phyloP scores from a whole-genome alignment of 64 coral and sea anemone species.

The Pocillopora damicornis region DNA sequence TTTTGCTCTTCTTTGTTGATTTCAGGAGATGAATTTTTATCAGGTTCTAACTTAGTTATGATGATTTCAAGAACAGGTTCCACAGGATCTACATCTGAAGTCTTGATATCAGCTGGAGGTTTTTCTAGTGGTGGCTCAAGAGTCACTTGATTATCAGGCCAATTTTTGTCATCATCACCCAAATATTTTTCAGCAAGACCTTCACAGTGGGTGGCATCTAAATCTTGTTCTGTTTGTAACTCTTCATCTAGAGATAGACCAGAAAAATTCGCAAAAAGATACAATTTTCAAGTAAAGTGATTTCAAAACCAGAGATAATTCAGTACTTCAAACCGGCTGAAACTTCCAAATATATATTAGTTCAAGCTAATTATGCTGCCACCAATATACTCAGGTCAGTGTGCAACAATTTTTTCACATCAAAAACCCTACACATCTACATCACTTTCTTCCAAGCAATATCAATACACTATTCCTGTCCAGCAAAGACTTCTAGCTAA shows the following conservation, averaged over 20 bases:
- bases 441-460: no score
- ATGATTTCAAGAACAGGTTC: conserved; percentile 22
- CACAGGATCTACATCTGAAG: neutral
- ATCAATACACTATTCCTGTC: no score
- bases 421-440: no score
- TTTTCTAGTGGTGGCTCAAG: neutral
- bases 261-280: neutral
- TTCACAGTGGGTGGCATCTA: neutral
- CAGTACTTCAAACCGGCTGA: no score
- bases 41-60: conserved; percentile 18
- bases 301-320: no score
- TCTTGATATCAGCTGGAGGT: neutral
- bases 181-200: neutral
- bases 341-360: no score
- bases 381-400: no score
- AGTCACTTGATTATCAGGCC: neutral
- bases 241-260: neutral
- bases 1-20: neutral
- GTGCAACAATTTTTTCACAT: no score
- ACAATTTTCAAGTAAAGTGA: neutral
- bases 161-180: neutral
- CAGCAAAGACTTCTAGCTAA: no score
- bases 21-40: neutral
- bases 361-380: no score
- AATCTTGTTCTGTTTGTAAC: neutral